Percentiles rank a stretch among this genome's conserved stretches.
Evolutionary conservation across 1,140 invertebrate species (phyloP).

Genomic region (Stegodyphus dumicola): DNA sequence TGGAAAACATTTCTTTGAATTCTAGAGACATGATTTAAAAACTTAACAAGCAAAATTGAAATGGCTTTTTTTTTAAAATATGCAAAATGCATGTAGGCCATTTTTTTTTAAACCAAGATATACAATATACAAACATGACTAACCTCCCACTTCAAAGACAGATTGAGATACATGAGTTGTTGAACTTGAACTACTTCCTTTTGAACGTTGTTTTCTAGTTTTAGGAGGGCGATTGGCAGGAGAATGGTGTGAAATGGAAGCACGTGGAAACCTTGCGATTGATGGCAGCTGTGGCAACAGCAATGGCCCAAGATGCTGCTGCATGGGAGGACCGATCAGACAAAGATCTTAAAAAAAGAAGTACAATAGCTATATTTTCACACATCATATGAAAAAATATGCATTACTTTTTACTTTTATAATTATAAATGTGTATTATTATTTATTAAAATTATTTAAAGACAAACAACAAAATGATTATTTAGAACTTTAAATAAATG

Average conservation of each 20-base stretch:
- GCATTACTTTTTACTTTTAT: too few relatives aligned
- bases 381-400: too few relatives aligned
- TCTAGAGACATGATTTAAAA: too few relatives aligned
- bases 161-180: slow-evolving; percentile 25
- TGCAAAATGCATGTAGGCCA: background rate
- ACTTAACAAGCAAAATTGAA: too few relatives aligned
- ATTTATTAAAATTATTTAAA: too few relatives aligned
- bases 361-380: background rate
- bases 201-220: slow-evolving; percentile 45
- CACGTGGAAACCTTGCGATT: slow-evolving; percentile 51
- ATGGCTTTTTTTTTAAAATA: too few relatives aligned
- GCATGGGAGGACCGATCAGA: slow-evolving; percentile 52
- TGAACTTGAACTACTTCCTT: slow-evolving; percentile 31
- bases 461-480: too few relatives aligned
- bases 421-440: too few relatives aligned
- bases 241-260: slow-evolving; percentile 50
- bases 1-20: too few relatives aligned
- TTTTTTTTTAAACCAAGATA: background rate
- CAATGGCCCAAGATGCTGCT: slow-evolving; percentile 50
- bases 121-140: background rate
- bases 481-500: too few relatives aligned
- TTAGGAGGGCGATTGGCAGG: slow-evolving; percentile 50
- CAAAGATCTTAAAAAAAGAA: slow-evolving; percentile 29
- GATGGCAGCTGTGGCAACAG: slow-evolving; percentile 50
- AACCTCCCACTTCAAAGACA: slow-evolving; percentile 45